Base-by-base conservation (phyloP, 2,888 invertebrate species). In the Bruchidius siliquastri region DNA sequence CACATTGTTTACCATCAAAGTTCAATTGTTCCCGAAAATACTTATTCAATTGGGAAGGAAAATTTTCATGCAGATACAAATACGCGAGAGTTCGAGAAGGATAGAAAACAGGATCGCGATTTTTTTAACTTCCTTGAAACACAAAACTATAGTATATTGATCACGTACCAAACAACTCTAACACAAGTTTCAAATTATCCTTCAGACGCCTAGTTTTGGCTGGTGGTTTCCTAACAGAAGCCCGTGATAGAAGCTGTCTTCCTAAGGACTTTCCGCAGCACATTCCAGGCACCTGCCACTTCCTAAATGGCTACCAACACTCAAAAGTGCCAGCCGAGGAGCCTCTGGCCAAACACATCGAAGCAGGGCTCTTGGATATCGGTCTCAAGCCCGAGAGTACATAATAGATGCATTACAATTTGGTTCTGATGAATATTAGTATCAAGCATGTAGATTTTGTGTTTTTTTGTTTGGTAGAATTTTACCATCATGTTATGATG, bases 261-360 rank as follows among this genome's bases (percentile, higher is more conserved):
- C 96, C 96, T 13, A 93, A 93, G 86, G 96, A 94, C 81, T 96
- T 96, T 87, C 94, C 94, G 69, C 88, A 91, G 81, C 90, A 92
- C 82, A 91, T 92, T 74, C 90, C 91, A 69, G 95, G 94, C 79
- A 95, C 94, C 66, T 96, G 96, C 85, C 92, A 96, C 87, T 97
- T 96, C 86, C 89, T 96, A 72, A 92, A 92, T 82, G 92, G 90
- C 80, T 97, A 95, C 88, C 89, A 89, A 76, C 93, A 96, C 85
- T 91, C 92, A 0, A 89, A 90, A 6, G 87, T 94, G 66, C 90
- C 91, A 72, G 86, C 87, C 8, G 88, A 87, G 3, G 88, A 90
- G 67, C 86, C 92, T 0, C 88, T 93, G 83, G 89, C 90, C 77
- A 88, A 90, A 80, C 94, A 94, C 84, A 92, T 94, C 86, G 89